Evolutionary conservation across 2,797 vertebrate genomes (phyloP), one percentile per base, ranked within the genome.

Genomic region (Meda fulgida): DNA sequence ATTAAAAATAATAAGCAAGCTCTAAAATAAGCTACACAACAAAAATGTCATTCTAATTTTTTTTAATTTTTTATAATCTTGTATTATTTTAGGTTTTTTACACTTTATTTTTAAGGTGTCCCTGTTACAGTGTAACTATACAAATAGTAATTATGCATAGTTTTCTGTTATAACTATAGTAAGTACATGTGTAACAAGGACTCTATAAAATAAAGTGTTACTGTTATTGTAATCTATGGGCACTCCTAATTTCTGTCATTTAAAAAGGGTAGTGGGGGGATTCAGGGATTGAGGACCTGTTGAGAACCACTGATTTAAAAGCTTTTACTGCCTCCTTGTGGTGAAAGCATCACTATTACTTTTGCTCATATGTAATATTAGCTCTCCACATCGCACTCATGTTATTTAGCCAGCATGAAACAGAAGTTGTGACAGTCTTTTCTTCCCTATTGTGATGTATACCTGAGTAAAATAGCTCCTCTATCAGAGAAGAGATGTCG

Each of bases 291-390:
- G 21, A 23, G 53, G 53, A 55, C 11, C 31, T 2, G 8, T 48
- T 31, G 9, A 73, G 10, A 58, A 9, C 23, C 23, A 26, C 76
- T 19, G 23, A 29, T 55, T 36, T 40, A 26, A 66, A 46, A 79
- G 67, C 31, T 40, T 84, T 89, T 81, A 85, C 81, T 87, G n/a
- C 92, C 91, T 78, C 85, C 94, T 89, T 86, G 91, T 95, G 95
- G 93, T 89, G 58, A n/a, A 70, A n/a, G n/a, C n/a, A n/a, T n/a
- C n/a, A n/a, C n/a, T n/a, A n/a, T n/a, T n/a, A n/a, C n/a, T n/a
- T n/a, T n/a, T n/a, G n/a, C n/a, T n/a, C n/a, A n/a, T n/a, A n/a
- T n/a, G n/a, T n/a, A n/a, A n/a, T n/a, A n/a, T n/a, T n/a, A 31
- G 23, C 55, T 58, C 23, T n/a, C 23, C 55, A n/a, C 23, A 13